Conservation (phyloP, 2,113 vertebrate species). For the Pseudolaguvia tuberculata region DNA sequence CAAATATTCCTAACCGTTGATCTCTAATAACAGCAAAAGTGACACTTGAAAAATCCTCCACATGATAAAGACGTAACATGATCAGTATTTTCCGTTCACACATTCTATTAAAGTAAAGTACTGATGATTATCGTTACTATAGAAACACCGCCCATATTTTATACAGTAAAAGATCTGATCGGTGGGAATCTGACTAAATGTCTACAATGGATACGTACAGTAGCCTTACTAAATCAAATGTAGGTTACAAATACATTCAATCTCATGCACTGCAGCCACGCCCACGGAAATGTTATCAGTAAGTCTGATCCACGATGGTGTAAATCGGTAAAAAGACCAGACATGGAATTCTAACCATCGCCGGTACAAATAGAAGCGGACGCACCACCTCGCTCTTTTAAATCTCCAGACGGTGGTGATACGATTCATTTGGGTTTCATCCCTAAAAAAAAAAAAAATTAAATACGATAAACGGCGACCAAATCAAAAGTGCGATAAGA, state of each 20-base stretch:
- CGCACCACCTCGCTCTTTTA: slow-evolving; percentile 63
- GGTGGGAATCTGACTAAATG: slow-evolving; percentile 57
- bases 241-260: slow-evolving; percentile 62
- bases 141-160: slow-evolving; percentile 69
- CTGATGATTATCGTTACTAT: slow-evolving; percentile 63
- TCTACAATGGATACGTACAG: slow-evolving; percentile 54
- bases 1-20: slow-evolving; percentile 64
- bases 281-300: slow-evolving; percentile 54
- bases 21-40: slow-evolving; percentile 57
- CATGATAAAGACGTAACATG: too few relatives aligned
- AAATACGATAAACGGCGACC: slow-evolving; percentile 25
- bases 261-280: slow-evolving; percentile 66
- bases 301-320: slow-evolving; percentile 33
- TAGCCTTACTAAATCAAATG: slow-evolving; percentile 61
- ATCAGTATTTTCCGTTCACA: slow-evolving; percentile 51
- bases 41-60: slow-evolving; percentile 59
- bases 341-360: slow-evolving; percentile 43
- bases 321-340: slow-evolving; percentile 38
- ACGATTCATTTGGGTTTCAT: slow-evolving; percentile 55
- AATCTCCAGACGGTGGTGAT: slow-evolving; percentile 70
- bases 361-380: slow-evolving; percentile 49
- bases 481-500: slow-evolving; percentile 49
- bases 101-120: slow-evolving; percentile 71
- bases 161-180: slow-evolving; percentile 65
- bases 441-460: slow-evolving; percentile 43